Evolutionary conservation across 1,140 invertebrate genomes (phyloP).

Genomic region (Musca domestica): DNA sequence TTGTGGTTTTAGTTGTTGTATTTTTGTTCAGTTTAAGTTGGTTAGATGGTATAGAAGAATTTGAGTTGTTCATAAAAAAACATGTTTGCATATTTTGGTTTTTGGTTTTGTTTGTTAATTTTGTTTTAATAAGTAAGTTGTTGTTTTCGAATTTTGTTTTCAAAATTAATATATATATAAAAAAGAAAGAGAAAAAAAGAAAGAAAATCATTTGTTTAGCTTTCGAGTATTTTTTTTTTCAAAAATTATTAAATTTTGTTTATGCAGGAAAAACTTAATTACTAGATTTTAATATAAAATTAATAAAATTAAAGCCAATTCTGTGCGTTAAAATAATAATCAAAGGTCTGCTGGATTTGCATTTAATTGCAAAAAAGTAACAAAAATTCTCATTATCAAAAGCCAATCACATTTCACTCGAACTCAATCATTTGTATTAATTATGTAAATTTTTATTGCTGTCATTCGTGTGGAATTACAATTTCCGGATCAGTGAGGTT

Average conservation of each 20-base stretch:
- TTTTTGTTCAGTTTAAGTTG: conserved; percentile 1
- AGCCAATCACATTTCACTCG: not conserved
- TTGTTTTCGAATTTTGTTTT: conserved; percentile 22
- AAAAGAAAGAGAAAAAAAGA: conserved; percentile 26
- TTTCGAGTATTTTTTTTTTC: conserved; percentile 20
- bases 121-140: conserved; percentile 8
- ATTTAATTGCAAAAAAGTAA: too few relatives aligned
- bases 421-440: not conserved
- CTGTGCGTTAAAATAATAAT: not conserved
- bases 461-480: too few relatives aligned
- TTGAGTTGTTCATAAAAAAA: not conserved
- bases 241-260: conserved; percentile 18
- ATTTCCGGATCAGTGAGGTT: too few relatives aligned
- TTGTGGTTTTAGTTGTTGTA: not conserved
- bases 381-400: too few relatives aligned
- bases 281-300: too few relatives aligned
- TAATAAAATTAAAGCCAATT: conserved; percentile 16
- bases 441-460: not conserved
- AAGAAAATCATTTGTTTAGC: conserved; percentile 27
- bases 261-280: too few relatives aligned
- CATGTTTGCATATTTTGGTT: conserved; percentile 7
- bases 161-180: conserved; percentile 20
- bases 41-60: not conserved
- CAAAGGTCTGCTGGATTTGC: too few relatives aligned
- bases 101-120: conserved; percentile 9